Evolutionary conservation across 1,140 invertebrate genomes (phyloP).

Genomic region (Neomicropteryx cornuta): DNA sequence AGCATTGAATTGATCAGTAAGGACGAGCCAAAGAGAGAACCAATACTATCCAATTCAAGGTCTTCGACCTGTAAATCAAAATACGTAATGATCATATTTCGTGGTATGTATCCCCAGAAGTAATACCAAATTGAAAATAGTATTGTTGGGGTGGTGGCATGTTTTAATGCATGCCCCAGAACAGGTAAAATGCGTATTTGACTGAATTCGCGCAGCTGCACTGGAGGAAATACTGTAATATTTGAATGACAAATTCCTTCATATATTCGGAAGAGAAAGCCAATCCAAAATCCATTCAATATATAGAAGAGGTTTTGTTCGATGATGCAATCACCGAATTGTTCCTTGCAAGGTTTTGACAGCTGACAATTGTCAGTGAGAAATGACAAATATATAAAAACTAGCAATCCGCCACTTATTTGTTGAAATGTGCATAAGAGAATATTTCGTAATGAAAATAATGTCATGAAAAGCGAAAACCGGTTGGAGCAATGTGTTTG

Average conservation of each 20-base stretch:
- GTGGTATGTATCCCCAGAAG: constrained; percentile 36
- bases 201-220: no score
- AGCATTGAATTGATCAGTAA: constrained; percentile 55
- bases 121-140: constrained; percentile 50
- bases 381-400: constrained; percentile 50
- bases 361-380: constrained; percentile 39
- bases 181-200: constrained; percentile 50
- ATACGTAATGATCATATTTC: constrained; percentile 27
- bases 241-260: constrained; percentile 40
- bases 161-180: constrained; percentile 46
- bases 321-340: constrained; percentile 28
- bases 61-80: constrained; percentile 41
- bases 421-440: constrained; percentile 44
- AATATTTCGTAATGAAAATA: constrained; percentile 48
- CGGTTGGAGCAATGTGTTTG: constrained; percentile 43
- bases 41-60: constrained; percentile 37
- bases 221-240: constrained; percentile 51
- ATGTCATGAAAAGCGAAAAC: constrained; percentile 45
- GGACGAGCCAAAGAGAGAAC: constrained; percentile 35
- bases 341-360: constrained; percentile 28
- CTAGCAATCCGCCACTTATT: constrained; percentile 43
- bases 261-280: constrained; percentile 53
- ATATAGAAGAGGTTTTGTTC: constrained; percentile 45
- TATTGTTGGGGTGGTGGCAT: constrained; percentile 46
- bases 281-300: constrained; percentile 54